Base-by-base conservation (phyloP, 1,140 invertebrate species). In the Paraescarpia echinospica region DNA sequence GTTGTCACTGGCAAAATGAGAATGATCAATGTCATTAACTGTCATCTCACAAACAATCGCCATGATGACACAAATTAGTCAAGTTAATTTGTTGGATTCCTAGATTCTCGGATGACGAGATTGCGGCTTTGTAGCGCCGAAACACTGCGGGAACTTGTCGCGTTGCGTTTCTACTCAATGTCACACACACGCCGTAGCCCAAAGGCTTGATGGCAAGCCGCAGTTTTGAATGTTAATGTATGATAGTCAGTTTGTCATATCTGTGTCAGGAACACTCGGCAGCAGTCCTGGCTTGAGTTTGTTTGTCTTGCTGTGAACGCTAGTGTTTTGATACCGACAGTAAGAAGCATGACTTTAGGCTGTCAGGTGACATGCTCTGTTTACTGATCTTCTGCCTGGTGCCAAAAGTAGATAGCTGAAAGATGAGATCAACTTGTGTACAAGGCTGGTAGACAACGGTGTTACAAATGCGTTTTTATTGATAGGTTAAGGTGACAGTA, bases 391-490 rank as follows among this genome's bases (percentile, higher is more conserved):
- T 77, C 22, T 77, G 59, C 59, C 22, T 77, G 59, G 59, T 77
- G 59, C 59, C 59, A 77, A 77, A 77, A 77, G 12, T 77, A 77
- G 59, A 77, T 77, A 77, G 59, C 59, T 77, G 59, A 77, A 77
- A 18, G 59, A 77, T 31, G 59, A 77, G 59, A 77, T 77, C 59
- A 77, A 77, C 59, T 22, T 77, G 59, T 27, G 59, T 77, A 77
- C 27, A 31, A 31, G 22, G 22, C 2, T 22, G 14, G 27, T 77
- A 12, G 59, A 18, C 59, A 77, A 18, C 59, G 59, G 59, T 77
- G 59, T 77, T 77, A 77, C 59, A 77, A 77, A 77, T 77, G 59
- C 59, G 59, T 77, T 77, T 77, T 77, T 77, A 77, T 77, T 77
- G 59, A 77, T 77, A 77, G 2, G 59, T 77, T 77, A 77, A 31